Evolutionary conservation across 2,113 vertebrate genomes (phyloP), one percentile per base, ranked within the genome.

Genomic region (Ondatra zibethicus): DNA sequence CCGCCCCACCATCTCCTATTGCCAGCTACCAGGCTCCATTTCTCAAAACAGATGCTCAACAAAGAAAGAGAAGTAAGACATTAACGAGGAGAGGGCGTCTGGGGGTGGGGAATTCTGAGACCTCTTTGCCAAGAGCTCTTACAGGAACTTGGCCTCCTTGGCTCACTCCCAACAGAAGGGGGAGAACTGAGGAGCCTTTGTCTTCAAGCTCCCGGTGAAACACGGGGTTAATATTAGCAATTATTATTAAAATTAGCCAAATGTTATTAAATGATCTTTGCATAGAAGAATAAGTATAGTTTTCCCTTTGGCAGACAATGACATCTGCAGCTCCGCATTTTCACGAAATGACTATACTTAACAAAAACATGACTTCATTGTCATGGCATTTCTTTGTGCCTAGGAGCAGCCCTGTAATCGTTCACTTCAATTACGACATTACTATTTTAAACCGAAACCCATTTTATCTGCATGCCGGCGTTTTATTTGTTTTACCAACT

Each of bases 401-500:
- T 98, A 98, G 98, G 89, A 99, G 98, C 98, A 98, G 97, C 96
- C 98, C 98, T 98, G 98, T 98, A 99, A 99, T 98, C 99, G 98
- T 98, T 99, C 98, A 97, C 98, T 99, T 98, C 98, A 99, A 98
- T 99, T 99, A 98, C 98, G 98, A 98, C 98, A 98, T 98, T 98
- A 98, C 98, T 98, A 98, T 99, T 99, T 99, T 98, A 98, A 98
- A 98, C 98, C 94, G 97, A 99, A 98, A 98, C 98, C 97, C 98
- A 98, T 99, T 99, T 98, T 98, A 99, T 99, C 98, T 98, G 98
- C 98, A 98, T 98, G 98, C 98, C 97, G 98, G 98, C 98, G 98
- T 99, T 98, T 99, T 99, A 98, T 99, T 99, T 99, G 98, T 99
- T 99, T 99, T 99, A 99, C 98, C 98, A 99, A 99, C 98, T 98